Conservation (phyloP, 2,113 vertebrate species). For the Cygnus buccinator region DNA sequence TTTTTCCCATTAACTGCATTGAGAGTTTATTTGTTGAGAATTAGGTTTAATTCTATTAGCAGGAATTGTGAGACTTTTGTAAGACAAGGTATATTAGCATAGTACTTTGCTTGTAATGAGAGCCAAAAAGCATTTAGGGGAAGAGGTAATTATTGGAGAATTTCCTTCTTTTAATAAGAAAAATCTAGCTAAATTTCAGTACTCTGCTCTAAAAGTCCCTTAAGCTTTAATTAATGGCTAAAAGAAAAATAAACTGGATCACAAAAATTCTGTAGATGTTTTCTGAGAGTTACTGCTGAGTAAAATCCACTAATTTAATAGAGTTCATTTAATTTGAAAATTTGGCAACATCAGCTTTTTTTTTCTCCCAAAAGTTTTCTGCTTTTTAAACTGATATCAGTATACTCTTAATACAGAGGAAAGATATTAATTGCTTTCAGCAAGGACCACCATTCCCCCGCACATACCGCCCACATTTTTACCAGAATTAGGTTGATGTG, state of each 20-base stretch:
- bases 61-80: slow-evolving; percentile 77
- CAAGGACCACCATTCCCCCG: not conserved
- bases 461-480: too few species aligned
- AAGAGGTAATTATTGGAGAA: slow-evolving; percentile 77
- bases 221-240: slow-evolving; percentile 68
- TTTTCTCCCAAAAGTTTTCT: not conserved
- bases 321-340: not conserved
- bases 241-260: slow-evolving; percentile 14
- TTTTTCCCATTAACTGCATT: slow-evolving; percentile 76
- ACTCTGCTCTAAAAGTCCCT: slow-evolving; percentile 55
- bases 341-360: not conserved
- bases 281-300: not conserved
- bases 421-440: not conserved
- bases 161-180: slow-evolving; percentile 61
- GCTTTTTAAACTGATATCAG: not conserved
- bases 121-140: slow-evolving; percentile 76
- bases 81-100: slow-evolving; percentile 80
- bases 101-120: slow-evolving; percentile 76
- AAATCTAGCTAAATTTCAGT: slow-evolving; percentile 73
- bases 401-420: not conserved
- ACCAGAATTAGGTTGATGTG: not conserved
- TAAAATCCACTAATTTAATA: not conserved
- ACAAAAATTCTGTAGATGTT: not conserved
- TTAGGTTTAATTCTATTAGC: slow-evolving; percentile 81
- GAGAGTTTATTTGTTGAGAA: slow-evolving; percentile 80